Base-by-base conservation (phyloP, 2,113 vertebrate species). In the Dicaeum eximium region DNA sequence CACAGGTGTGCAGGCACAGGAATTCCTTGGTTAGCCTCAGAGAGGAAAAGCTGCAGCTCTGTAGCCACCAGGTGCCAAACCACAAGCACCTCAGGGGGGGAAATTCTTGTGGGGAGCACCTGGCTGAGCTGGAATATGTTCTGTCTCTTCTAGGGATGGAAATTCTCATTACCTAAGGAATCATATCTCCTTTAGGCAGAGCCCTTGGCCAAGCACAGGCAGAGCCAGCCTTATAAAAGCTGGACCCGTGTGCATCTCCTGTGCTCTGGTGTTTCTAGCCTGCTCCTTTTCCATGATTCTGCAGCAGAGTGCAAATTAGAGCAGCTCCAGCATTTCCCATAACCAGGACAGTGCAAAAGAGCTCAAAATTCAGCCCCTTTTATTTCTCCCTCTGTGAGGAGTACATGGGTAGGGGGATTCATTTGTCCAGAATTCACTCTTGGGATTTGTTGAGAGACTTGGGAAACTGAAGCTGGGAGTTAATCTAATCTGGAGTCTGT, bases 21-120 rank as follows among this genome's bases (percentile, higher is more conserved):
- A 91, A 51, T 38, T 11, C 24, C 37, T 15, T 4, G 53, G 65
- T 57, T 69, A 83, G 60, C 91, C 86, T 38, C 82, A 40, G 86
- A 77, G 82, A 74, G 88, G 71, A 94, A 86, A 70, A 88, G n/a
- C 75, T 80, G 79, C 86, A 93, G 92, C 82, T 92, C 38, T 62
- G 31, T 9, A 38, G 38, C 24, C 69, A 42, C 65, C 17, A 1
- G 0, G 19, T 75, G 65, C 91, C 91, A 94, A 93, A 77, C 91
- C 93, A 72, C 78, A 69, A 38, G 30, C 0, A 9, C 88, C 90
- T 83, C 12, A 0, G 35, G 85, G 0, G 35, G 85, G 85, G 85
- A 66, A 50, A 86, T 86, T 81, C 66, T 44, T 44, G 71, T 1
- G 4, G 88, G 80, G 47, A 94, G 82, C 87, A 95, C 85, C 90